Base-by-base conservation (phyloP, 2,888 invertebrate genomes). In the Drosophila anomalata region DNA sequence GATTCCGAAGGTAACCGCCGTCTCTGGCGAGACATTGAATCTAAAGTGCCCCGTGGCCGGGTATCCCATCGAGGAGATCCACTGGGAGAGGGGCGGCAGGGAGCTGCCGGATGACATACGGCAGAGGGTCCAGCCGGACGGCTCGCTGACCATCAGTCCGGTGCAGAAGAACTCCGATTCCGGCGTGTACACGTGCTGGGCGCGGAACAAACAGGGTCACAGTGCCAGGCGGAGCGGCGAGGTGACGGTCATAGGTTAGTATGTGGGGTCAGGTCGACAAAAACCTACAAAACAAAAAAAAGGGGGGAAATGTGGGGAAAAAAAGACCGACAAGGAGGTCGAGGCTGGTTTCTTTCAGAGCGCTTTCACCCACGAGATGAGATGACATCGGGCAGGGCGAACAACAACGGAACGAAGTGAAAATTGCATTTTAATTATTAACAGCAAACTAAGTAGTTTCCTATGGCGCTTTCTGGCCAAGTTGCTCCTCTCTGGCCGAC, bases 21-120 rank as follows among this genome's bases (percentile, higher is more conserved):
- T 96, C 11, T 96, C 96, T 8, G 96, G 96, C 50, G 95, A 96
- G 90, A 94, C 94, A 63, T 92, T 96, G 78, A 93, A 94, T 57
- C 92, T 96, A 63, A 95, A 95, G 90, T 96, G 96, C 91, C 96
- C 96, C 20, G 96, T 96, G 29, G 95, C 96, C 20, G 96, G 96
- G 22, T 96, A 95, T 91, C 96, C 96, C 24, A 95, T 96, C 74
- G 95, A 95, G 86, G 94, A 95, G 87, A 95, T 96, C 85, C 94
- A 95, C 71, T 96, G 96, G 96, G 95, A 95, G 90, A 94, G 95
- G 83, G 94, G 94, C 54, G 95, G 95, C 20, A 93, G 94, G 42
- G 95, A 95, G 88, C 92, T 96, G 65, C 96, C 96, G n/a, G 95
- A 95, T 85, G 96, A 96, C 90, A 94, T 96, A 82, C 93, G 96